phyloP scores from a whole-genome alignment of 2,888 invertebrate species.

The Linnaemya tessellans region DNA sequence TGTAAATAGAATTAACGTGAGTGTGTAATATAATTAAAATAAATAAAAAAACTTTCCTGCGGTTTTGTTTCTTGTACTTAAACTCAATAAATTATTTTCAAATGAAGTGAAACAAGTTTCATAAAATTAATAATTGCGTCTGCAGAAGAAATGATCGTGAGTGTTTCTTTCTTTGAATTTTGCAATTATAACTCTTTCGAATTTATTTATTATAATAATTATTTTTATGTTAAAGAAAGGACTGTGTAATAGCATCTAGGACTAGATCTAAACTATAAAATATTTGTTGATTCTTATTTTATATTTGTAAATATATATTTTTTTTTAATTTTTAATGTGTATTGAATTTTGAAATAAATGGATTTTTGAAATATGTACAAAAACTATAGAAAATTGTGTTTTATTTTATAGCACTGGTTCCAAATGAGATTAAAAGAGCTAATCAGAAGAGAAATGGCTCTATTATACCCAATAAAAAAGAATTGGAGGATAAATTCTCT shows the following conservation, averaged over 20 bases:
- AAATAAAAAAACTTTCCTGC: constrained; percentile 50
- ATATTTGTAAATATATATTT: constrained; percentile 45
- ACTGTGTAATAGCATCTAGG: constrained; percentile 49
- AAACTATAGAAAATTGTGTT: neutral
- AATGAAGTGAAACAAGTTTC: constrained; percentile 4
- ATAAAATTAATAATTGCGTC: constrained; percentile 1
- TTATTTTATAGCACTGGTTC: neutral
- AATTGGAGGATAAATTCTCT: too few relatives aligned
- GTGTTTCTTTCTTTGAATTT: constrained; percentile 23
- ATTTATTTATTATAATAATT: constrained; percentile 11
- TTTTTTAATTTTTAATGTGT: constrained; percentile 12
- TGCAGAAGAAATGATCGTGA: neutral
- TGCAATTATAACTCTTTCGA: neutral
- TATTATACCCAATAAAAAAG: too few relatives aligned
- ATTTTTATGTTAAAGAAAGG: constrained; percentile 27
- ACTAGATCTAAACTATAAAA: constrained; percentile 37
- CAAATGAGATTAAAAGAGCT: neutral
- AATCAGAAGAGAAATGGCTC: neutral
- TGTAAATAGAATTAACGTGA: constrained; percentile 38
- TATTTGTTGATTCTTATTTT: constrained; percentile 33
- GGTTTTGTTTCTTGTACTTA: constrained; percentile 63
- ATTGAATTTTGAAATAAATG: constrained; percentile 53
- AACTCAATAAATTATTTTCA: constrained; percentile 32
- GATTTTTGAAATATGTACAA: constrained; percentile 38
- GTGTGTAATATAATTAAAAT: constrained; percentile 44